These are phyloP conservation scores for Gobio occitaniae DNA, from an alignment of 2,797 vertebrate species.

Conservation along the genomic window DNA sequence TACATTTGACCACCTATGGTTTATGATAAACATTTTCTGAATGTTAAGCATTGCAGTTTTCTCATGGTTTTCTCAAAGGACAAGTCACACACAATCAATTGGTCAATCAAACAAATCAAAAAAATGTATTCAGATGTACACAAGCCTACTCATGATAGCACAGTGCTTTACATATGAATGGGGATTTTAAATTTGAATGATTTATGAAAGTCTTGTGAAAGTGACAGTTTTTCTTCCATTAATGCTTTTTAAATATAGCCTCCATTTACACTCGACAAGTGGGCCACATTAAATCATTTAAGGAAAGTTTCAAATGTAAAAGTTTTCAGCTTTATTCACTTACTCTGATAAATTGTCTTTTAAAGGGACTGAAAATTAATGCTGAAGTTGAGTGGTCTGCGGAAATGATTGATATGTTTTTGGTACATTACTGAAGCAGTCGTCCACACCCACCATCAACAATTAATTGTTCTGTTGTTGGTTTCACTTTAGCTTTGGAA, in stretches of 20 bases:
- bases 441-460: neutral
- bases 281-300: conserved; percentile 37
- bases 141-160: too few species aligned
- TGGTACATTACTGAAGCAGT: neutral
- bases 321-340: conserved; percentile 13
- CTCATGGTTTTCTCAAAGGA: neutral
- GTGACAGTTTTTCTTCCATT: conserved; percentile 26
- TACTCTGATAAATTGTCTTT: conserved; percentile 35
- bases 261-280: conserved; percentile 39
- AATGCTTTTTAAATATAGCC: conserved; percentile 42
- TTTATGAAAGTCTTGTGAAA: conserved; percentile 26
- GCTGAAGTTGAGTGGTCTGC: conserved; percentile 9
- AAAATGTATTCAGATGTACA: neutral
- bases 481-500: conserved; percentile 33
- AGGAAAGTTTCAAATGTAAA: conserved; percentile 47
- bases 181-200: neutral
- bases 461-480: conserved; percentile 5
- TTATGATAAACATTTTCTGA: neutral
- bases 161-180: neutral
- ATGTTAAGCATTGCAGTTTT: neutral
- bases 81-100: neutral
- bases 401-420: conserved; percentile 14
- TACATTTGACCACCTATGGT: neutral
- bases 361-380: conserved; percentile 25
- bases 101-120: neutral